Base-by-base conservation (phyloP, 2,797 vertebrate genomes). In the Sebastes flavidus region DNA sequence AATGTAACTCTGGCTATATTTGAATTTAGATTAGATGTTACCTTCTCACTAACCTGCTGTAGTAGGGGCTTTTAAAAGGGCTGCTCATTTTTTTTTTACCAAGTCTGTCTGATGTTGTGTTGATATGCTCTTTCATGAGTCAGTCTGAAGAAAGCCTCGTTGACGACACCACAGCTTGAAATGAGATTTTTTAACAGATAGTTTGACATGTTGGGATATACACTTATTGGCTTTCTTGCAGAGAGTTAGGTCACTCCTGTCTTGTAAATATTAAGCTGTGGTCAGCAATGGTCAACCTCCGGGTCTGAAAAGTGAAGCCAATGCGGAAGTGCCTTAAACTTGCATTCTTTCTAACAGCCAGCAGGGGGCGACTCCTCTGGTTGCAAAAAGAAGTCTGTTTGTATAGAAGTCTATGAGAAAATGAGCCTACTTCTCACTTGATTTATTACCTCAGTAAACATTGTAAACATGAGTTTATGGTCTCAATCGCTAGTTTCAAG, bases 41-140 rank as follows among this genome's bases (percentile, higher is more conserved):
- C 27, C 34, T 58, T 87, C 20, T 76, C 79, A 73, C 66, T 85
- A 83, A 80, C 72, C 78, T 92, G 89, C 85, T 90, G 80, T 89
- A 76, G 77, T 65, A 29, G 80, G 55, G 65, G 77, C 77, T 88
- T 92, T 75, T 74, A 78, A 65, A 80, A 60, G 24, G 75, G 63
- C 78, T 80, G 75, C 77, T 52, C 49, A n/a, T 86, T 0, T 20
- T 81, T 81, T 68, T 72, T 73, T 75, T 77, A 66, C 24, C 34
- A 56, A 75, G 18, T 73, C 16, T 77, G 34, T 83, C 69, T 62
- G 24, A 59, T 66, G 65, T 42, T 69, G 68, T 87, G 78, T 80
- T 86, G 38, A 80, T 71, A 46, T 75, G 63, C 54, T 79, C 27
- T 87, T 80, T 83, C 24, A 34, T 61, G 65, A 34, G 65, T 71